Evolutionary conservation across 23 tunicate species (phyloP).

Genomic region (Phallusia fumigata): DNA sequence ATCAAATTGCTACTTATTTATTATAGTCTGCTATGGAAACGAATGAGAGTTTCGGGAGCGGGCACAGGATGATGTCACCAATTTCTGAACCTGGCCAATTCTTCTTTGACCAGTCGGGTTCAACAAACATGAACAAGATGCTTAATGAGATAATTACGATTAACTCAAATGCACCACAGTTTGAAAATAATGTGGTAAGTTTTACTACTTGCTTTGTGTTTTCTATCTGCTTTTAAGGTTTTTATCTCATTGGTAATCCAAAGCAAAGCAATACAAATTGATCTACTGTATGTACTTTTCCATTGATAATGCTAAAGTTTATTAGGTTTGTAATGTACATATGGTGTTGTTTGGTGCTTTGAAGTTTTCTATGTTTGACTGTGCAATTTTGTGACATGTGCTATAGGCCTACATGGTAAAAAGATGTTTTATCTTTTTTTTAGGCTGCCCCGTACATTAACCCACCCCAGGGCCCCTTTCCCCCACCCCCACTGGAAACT

Average conservation of each 20-base stretch:
- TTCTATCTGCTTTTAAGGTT: background rate
- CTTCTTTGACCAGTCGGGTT: slow-evolving; percentile 31
- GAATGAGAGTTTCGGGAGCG: background rate
- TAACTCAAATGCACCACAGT: slow-evolving; percentile 23
- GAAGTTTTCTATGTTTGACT: too few relatives aligned
- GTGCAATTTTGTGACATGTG: too few relatives aligned
- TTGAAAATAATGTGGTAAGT: slow-evolving; percentile 37
- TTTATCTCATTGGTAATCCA: background rate
- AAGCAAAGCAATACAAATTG: too few relatives aligned
- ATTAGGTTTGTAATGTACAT: too few relatives aligned
- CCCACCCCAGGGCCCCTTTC: slow-evolving; percentile 44
- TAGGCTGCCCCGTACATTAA: slow-evolving; percentile 53
- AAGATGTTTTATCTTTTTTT: background rate
- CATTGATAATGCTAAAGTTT: background rate
- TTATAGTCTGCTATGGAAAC: slow-evolving; percentile 19
- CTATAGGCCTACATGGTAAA: background rate
- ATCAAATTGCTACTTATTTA: too few relatives aligned
- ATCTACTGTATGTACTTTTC: background rate
- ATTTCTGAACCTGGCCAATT: slow-evolving; percentile 51
- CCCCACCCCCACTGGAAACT: slow-evolving; percentile 55
- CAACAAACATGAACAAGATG: slow-evolving; percentile 24
- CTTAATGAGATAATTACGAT: slow-evolving; percentile 16
- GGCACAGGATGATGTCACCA: slow-evolving; percentile 16
- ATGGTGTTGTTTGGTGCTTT: too few relatives aligned
- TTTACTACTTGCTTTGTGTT: background rate